phyloP scores from a whole-genome alignment of 2,888 invertebrate genomes.

The Carpatolechia fugitivella region DNA sequence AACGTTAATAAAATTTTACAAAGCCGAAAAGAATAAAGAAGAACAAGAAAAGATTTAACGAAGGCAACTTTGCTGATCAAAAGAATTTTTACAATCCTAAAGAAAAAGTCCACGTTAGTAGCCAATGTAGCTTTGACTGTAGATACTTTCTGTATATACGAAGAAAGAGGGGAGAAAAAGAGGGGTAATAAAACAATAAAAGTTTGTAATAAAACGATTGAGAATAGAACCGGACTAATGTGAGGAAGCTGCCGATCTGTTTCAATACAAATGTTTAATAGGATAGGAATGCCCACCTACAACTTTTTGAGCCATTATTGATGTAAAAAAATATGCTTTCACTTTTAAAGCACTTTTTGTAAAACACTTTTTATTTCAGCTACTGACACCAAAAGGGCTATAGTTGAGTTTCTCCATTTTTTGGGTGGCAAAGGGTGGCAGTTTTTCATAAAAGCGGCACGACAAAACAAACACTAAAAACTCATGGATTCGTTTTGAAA shows the following conservation, averaged over 20 bases:
- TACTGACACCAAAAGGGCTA: constrained; percentile 43
- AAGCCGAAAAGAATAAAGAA: background rate
- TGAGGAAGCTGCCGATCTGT: constrained; percentile 21
- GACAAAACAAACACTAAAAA: constrained; percentile 59
- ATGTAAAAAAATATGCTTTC: constrained; percentile 49
- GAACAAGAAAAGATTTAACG: background rate
- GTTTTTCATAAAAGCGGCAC: constrained; percentile 44
- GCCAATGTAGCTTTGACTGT: background rate
- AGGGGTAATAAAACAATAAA: constrained; percentile 17
- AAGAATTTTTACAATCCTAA: background rate
- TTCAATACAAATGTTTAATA: background rate
- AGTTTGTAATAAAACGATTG: constrained; percentile 28
- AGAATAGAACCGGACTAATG: constrained; percentile 23
- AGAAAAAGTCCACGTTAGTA: background rate
- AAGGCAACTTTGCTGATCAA: background rate
- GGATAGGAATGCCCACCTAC: constrained; percentile 12
- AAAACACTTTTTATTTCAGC: constrained; percentile 43
- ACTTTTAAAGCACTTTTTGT: constrained; percentile 51
- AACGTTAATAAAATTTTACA: background rate
- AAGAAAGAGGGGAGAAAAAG: constrained; percentile 6
- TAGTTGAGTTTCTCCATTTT: constrained; percentile 32
- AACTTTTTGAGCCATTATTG: constrained; percentile 23
- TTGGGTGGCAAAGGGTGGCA: constrained; percentile 51
- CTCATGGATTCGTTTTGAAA: constrained; percentile 40
- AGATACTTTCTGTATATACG: background rate